These are phyloP conservation scores for Cylloceria caligata DNA, from an alignment of 2,888 invertebrate species.

Conservation along the genomic window DNA sequence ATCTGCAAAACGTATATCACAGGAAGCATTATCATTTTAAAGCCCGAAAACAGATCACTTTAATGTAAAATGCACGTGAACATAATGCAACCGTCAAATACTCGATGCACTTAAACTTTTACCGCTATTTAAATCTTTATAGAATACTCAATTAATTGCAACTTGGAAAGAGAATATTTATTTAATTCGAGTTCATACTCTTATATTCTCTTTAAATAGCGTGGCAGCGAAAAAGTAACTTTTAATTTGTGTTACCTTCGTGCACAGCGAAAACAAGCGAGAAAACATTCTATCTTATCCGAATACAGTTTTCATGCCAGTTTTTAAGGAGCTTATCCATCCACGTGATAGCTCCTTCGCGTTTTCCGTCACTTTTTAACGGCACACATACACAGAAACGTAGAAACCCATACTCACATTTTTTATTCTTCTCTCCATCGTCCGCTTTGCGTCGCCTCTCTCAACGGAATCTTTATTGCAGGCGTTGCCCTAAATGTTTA, in stretches of 20 bases:
- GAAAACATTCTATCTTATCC: not conserved
- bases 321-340: conserved; percentile 9
- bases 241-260: too few relatives aligned
- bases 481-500: conserved; percentile 78
- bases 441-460: conserved; percentile 31
- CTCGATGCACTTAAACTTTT: not conserved
- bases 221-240: not conserved
- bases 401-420: not conserved
- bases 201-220: not conserved
- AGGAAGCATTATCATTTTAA: not conserved
- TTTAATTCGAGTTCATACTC: too few relatives aligned
- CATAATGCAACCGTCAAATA: not conserved
- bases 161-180: not conserved
- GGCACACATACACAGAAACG: not conserved
- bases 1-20: not conserved
- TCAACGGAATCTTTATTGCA: conserved; percentile 73
- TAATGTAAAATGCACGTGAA: not conserved
- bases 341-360: not conserved
- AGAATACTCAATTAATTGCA: not conserved
- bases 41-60: not conserved
- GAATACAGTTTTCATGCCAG: not conserved
- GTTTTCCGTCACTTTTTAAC: not conserved
- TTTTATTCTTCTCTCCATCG: conserved; percentile 55
- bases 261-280: not conserved
- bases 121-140: not conserved